Conservation (phyloP, 2,113 vertebrate genomes). For the Gallinago undulata region DNA sequence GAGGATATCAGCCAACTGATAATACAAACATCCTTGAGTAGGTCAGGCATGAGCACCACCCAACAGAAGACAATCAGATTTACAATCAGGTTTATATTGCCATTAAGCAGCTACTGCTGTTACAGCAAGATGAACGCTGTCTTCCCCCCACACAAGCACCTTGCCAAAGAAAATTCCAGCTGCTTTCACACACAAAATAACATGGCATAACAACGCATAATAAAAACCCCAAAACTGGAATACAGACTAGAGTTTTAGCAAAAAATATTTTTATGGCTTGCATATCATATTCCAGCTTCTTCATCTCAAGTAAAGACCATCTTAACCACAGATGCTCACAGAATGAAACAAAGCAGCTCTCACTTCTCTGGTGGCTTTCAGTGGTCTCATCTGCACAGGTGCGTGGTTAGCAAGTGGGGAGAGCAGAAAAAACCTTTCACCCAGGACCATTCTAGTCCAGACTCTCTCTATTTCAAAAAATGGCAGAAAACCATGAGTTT, state of each 20-base stretch:
- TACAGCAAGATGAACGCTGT: background rate
- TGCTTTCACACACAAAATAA: background rate
- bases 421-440: background rate
- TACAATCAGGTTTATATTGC: background rate
- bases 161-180: background rate
- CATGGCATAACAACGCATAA: background rate
- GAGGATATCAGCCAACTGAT: background rate
- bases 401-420: background rate
- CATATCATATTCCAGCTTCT: background rate
- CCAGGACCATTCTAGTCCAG: background rate
- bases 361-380: background rate
- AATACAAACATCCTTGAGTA: background rate
- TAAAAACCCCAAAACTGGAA: background rate
- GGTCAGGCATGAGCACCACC: background rate
- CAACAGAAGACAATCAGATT: background rate
- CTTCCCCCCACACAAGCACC: background rate
- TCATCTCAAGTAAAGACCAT: background rate
- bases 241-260: background rate
- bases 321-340: background rate
- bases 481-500: background rate
- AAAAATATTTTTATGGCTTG: background rate
- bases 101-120: background rate
- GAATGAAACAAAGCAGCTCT: background rate
- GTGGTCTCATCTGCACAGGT: background rate
- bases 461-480: background rate